Evolutionary conservation across 2,888 invertebrate species (phyloP), one percentile per base, ranked within the genome.

Genomic region (Orthonevra nobilis): DNA sequence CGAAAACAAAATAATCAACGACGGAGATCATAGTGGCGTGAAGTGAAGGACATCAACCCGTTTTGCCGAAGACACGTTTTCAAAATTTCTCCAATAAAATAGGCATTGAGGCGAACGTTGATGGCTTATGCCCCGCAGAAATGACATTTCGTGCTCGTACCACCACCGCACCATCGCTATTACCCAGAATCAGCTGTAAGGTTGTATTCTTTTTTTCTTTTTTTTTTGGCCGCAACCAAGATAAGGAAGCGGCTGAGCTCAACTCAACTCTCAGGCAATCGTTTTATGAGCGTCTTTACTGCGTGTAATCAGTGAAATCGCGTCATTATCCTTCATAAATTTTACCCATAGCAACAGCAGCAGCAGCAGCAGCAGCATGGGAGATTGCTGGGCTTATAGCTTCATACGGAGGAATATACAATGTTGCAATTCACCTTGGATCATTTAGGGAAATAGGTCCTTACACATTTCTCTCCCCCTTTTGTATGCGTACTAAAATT

Each of bases 251-350:
- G n/a, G n/a, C n/a, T n/a, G n/a, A n/a, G n/a, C n/a, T n/a, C n/a
- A n/a, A n/a, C n/a, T n/a, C n/a, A n/a, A 30, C 42, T 54, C 34
- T 23, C 40, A 28, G 12, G 20, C 66, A 79, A 79, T 73, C 77
- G 77, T 73, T 79, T 79, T 79, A 79, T 66, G 66, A 66, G 60
- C 66, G 73, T 79, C 77, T 79, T 79, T 79, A 79, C 77, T 73
- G 77, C 48, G 40, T 79, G 64, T 79, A 79, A 79, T 79, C 77
- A 73, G 72, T 73, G 54, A 54, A 79, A 79, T 73, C 77, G 77
- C 52, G 58, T 79, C 73, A 73, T 79, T 79, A 79, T 79, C 77
- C 77, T 79, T 79, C 73, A 79, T 79, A 79, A 72, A 79, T 79
- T 79, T 60, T 40, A n/a, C 26, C 56, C 69, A 69, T 34, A 56